Base-by-base conservation (phyloP, 1,140 invertebrate genomes). In the Triops longicaudatus region DNA sequence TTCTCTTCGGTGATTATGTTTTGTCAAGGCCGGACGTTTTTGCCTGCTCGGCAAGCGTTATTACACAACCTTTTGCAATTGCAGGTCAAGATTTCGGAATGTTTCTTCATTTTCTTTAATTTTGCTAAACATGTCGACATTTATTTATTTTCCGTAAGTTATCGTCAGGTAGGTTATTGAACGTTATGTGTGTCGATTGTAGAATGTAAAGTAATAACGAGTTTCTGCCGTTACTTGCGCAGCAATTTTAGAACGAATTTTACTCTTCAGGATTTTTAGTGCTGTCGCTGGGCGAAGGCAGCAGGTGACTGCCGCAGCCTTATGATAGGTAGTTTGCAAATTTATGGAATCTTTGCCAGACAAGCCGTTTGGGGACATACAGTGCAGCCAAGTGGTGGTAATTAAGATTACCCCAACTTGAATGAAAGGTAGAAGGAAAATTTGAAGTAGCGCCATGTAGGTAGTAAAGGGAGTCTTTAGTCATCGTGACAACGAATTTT, bases 401-500 rank as follows among this genome's bases (percentile, higher is more conserved):
- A 63, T 63, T 63, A 63, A 63, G 50, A 63, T 63, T 63, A 22
- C 50, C 50, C 50, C 14, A 63, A 17, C 6, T 63, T 17, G 22
- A 63, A 63, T 63, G 50, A 63, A 63, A 63, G 50, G 50, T 14
- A 63, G 50, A 63, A 63, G 50, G 50, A 63, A 14, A 63, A 63
- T 63, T 63, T 63, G 10, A 63, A 63, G 50, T 63, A 63, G 50
- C n/a, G 50, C 50, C 17, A 14, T 63, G 22, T 63, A 63, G 14
- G 50, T 63, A 14, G 50, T 22, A 63, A 63, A 10, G 50, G 50
- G 50, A 63, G 50, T 63, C 50, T 63, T 63, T 63, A 63, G 17
- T 63, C 50, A 63, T 63, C 50, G 50, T 63, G 50, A 63, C 50
- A 63, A 63, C 50, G 50, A 63, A 63, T 63, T 44, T 63, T 22